Evolutionary conservation across 2,797 vertebrate species (phyloP), one percentile per base, ranked within the genome.

Genomic region (Fratercula arctica): DNA sequence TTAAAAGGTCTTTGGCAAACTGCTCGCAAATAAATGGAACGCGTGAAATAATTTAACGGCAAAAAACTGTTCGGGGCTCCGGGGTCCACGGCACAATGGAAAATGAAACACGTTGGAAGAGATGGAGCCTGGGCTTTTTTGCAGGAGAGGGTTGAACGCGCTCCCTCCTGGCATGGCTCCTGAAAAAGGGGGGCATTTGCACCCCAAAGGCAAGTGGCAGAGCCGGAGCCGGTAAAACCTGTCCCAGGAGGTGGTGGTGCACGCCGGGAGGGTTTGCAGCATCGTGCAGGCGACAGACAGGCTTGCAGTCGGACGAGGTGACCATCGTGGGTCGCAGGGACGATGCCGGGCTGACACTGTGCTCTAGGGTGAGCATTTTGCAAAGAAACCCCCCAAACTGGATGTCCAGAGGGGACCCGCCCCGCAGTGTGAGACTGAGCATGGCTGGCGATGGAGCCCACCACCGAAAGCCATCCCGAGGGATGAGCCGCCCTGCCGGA

Each of bases 21-120:
- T 45, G 75, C 96, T 93, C 15, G 3, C 92, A 82, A 93, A 85
- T 90, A 92, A 95, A 92, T 78, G 95, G 96, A 93, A 94, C 3
- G 96, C 95, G 96, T 95, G 97, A 97, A 97, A 96, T 93, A 90
- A 96, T 92, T 96, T 86, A 91, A 91, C 9, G 77, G 96, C 95
- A 97, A 84, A 93, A 94, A 85, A 90, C 39, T 15, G 31, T 48
- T 68, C 2, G 1, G 93, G 45, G 60, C 82, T 50, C 16, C 1
- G 1, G 93, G 86, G 80, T 90, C 85, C 51, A 91, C 0, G 1
- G 59, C 9, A 37, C 15, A 23, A 28, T 48, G 93, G 95, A 94
- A 91, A 89, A 94, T 56, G 95, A 93, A 93, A 93, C 57, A 91
- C 56, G 2, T 63, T 56, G 70, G 53, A 72, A 87, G 86, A 53